phyloP scores from a whole-genome alignment of 2,797 vertebrate genomes.

The Pangasius krempfi region DNA sequence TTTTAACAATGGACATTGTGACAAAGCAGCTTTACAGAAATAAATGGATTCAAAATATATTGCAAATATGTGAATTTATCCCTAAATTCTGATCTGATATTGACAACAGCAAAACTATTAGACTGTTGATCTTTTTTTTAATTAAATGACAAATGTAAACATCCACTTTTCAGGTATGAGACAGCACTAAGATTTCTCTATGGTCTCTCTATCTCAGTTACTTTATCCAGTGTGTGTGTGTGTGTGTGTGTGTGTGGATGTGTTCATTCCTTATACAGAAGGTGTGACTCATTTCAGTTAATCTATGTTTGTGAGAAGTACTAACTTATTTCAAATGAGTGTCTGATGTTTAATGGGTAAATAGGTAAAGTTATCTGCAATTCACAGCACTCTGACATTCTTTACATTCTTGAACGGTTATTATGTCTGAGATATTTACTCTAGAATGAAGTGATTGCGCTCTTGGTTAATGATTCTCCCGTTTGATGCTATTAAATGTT shows the following conservation, averaged over 20 bases:
- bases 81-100: neutral
- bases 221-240: neutral
- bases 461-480: slow-evolving; percentile 49
- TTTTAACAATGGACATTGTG: too few relatives aligned
- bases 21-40: too few relatives aligned
- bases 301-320: neutral
- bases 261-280: neutral
- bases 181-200: neutral
- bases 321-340: neutral
- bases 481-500: slow-evolving; percentile 26
- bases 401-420: slow-evolving; percentile 42
- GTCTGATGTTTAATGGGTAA: neutral
- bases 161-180: neutral
- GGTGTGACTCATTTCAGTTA: neutral
- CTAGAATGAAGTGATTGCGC: slow-evolving; percentile 30
- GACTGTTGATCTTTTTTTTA: neutral
- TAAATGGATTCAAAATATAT: too few relatives aligned
- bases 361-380: neutral
- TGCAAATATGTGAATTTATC: too few relatives aligned
- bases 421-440: slow-evolving; percentile 45
- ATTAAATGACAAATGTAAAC: neutral
- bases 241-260: neutral
- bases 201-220: neutral
- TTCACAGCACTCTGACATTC: slow-evolving; percentile 43
- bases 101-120: neutral